These are phyloP conservation scores for Loxodonta africana DNA, from an alignment of 2,113 vertebrate genomes.

Conservation along the genomic window DNA sequence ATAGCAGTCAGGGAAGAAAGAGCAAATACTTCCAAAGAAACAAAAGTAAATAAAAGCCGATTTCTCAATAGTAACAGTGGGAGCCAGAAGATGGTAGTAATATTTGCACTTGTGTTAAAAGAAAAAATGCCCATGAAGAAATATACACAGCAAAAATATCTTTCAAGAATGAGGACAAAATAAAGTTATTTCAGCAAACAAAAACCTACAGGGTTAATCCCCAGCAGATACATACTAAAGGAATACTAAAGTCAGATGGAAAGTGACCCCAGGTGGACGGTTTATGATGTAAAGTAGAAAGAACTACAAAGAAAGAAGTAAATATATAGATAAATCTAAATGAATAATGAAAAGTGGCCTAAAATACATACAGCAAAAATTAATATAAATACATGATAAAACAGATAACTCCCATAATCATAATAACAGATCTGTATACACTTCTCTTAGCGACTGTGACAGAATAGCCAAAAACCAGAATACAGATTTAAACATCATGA, in stretches of 20 bases:
- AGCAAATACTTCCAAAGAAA: background rate
- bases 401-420: background rate
- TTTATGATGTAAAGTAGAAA: background rate
- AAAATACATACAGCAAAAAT: constrained; percentile 8
- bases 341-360: background rate
- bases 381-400: constrained; percentile 36
- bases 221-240: constrained; percentile 19
- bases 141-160: constrained; percentile 31
- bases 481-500: background rate
- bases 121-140: background rate
- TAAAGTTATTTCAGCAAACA: constrained; percentile 23
- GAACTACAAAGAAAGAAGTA: background rate
- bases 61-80: background rate
- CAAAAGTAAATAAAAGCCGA: constrained; percentile 27
- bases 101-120: background rate
- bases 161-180: constrained; percentile 47
- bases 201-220: constrained; percentile 6
- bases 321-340: background rate
- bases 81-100: background rate
- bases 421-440: background rate
- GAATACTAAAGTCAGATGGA: constrained; percentile 17
- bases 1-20: background rate
- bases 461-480: constrained; percentile 26
- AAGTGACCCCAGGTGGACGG: background rate
- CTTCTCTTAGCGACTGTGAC: background rate